Evolutionary conservation across 2,888 invertebrate genomes (phyloP), one percentile per base, ranked within the genome.

Genomic region (Tinea trinotella): DNA sequence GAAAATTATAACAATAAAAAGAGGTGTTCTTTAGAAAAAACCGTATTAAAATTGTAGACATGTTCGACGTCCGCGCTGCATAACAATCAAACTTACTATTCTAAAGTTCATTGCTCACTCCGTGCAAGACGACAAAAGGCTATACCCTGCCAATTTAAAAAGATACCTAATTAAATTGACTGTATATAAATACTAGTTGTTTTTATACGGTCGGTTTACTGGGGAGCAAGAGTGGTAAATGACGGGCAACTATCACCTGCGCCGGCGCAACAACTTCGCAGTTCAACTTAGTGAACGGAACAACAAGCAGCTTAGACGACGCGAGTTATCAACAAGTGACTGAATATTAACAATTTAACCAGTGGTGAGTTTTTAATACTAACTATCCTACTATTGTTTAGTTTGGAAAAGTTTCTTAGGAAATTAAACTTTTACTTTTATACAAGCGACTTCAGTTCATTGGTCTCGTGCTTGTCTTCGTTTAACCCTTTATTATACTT

Each of bases 41-140:
- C 7, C 40, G n/a, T 7, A 46, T 46, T 46, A 19, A 19, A 46
- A 46, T 46, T 2, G 18, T 19, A 46, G 46, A 46, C 17, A 19
- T 19, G 46, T 19, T 19, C 18, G 46, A 19, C 46, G 19, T 10
- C 3, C 19, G 46, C 22, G 13, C 24, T 13, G 74, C 66, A 73
- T 74, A 64, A 72, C 74, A 78, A 76, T 71, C 57, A 60, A 30
- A 62, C 69, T 69, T 71, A 75, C 68, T 77, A 74, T 74, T 71
- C 70, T 71, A 76, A 82, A 81, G 84, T 84, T 84, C 84, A 84
- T 75, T 67, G 83, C 73, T 75, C 81, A 82, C 64, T 58, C n/a
- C n/a, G 61, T 68, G 2, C 20, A 30, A 22, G 5, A 17, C 46
- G 18, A 46, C 46, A 46, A 19, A 46, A 46, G 18, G 17, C 9